phyloP scores from a whole-genome alignment of 2,797 vertebrate species.

The Eulemur coronatus region DNA sequence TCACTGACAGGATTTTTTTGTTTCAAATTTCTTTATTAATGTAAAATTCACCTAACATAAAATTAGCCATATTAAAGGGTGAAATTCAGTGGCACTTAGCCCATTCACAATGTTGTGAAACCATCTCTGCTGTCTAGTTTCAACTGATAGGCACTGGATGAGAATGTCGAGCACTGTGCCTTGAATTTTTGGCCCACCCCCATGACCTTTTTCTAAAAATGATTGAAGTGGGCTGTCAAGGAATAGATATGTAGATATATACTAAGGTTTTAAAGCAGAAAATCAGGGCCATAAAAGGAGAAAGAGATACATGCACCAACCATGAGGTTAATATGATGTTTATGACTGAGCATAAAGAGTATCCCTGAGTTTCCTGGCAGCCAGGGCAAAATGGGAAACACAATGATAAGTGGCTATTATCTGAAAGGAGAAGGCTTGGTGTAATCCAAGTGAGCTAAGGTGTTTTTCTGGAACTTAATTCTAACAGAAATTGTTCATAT shows the following conservation, averaged over 20 bases:
- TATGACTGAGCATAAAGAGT: neutral
- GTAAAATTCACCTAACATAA: neutral
- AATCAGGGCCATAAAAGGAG: neutral
- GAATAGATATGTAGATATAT: neutral
- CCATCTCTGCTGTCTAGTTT: neutral
- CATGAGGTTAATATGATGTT: neutral
- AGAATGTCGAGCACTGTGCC: neutral
- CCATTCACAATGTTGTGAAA: neutral
- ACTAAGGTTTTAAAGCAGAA: slow-evolving; percentile 14
- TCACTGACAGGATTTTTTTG: neutral
- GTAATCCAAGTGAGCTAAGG: neutral
- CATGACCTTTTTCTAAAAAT: neutral
- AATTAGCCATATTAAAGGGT: neutral
- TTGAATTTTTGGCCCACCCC: neutral
- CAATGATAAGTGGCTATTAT: neutral
- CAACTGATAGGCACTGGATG: neutral
- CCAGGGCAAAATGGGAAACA: neutral
- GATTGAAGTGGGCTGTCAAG: neutral
- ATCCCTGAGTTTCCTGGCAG: neutral
- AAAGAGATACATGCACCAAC: neutral
- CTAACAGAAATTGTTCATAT: slow-evolving; percentile 12
- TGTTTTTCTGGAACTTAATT: neutral
- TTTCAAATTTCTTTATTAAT: neutral
- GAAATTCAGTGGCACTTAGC: neutral
- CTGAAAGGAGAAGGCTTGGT: neutral